phyloP scores from a whole-genome alignment of 30 jellyfish, hydroid and myxozoan genomes.

The Mastigias papua region DNA sequence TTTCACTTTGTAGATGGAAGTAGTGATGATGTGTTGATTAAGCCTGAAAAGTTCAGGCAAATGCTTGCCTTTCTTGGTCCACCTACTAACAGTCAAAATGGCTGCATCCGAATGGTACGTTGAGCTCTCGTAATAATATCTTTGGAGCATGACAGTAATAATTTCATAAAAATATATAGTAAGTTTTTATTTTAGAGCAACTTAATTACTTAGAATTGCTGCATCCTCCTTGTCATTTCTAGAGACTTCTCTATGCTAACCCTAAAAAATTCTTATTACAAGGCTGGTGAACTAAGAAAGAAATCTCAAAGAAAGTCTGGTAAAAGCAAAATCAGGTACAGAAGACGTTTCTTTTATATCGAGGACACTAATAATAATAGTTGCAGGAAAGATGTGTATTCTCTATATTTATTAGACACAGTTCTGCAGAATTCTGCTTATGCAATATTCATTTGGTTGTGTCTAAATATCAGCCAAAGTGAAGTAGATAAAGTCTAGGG shows the following conservation, averaged over 20 bases:
- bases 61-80: conserved; percentile 68
- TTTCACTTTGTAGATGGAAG: conserved; percentile 12
- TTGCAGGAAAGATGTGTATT: too few relatives aligned
- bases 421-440: too few relatives aligned
- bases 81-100: conserved; percentile 34
- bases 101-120: conserved; percentile 59
- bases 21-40: conserved; percentile 32
- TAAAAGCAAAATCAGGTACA: not conserved
- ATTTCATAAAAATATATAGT: too few relatives aligned
- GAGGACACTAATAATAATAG: too few relatives aligned
- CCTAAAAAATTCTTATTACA: not conserved
- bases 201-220: too few relatives aligned
- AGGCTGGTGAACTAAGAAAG: conserved; percentile 57
- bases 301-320: conserved; percentile 16
- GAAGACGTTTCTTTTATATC: not conserved
- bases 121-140: too few relatives aligned
- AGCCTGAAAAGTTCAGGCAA: conserved; percentile 48
- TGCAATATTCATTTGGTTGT: too few relatives aligned
- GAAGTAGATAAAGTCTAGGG: too few relatives aligned
- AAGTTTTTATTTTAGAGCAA: too few relatives aligned
- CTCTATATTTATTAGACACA: too few relatives aligned
- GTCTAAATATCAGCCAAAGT: too few relatives aligned
- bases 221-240: not conserved
- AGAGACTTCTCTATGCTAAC: not conserved
- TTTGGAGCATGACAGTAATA: too few relatives aligned